phyloP scores from a whole-genome alignment of 1,140 invertebrate genomes.

The Hyphantria cunea region DNA sequence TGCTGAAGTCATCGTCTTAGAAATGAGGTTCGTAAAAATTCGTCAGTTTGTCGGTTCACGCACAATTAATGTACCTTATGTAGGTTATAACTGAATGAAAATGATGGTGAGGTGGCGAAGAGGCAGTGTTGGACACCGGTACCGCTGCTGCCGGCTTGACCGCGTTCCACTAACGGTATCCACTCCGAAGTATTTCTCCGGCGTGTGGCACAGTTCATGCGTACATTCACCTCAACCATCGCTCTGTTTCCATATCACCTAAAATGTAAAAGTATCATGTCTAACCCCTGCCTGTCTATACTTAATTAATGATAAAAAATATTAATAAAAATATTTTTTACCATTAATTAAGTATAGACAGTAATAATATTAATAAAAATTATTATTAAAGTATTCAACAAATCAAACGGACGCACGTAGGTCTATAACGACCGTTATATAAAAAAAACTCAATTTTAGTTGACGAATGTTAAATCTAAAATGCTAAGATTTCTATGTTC shows the following conservation, averaged over 20 bases:
- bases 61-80: slow-evolving; percentile 5
- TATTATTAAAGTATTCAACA: too few relatives aligned
- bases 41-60: not conserved
- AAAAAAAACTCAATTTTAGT: too few relatives aligned
- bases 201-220: slow-evolving; percentile 78
- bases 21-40: too few relatives aligned
- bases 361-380: too few relatives aligned
- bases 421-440: too few relatives aligned
- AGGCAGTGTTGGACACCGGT: slow-evolving; percentile 52
- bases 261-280: slow-evolving; percentile 9
- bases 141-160: slow-evolving; percentile 70
- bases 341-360: too few relatives aligned
- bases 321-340: too few relatives aligned
- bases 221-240: slow-evolving; percentile 77
- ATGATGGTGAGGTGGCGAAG: slow-evolving; percentile 37
- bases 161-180: slow-evolving; percentile 80
- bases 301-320: too few relatives aligned
- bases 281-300: not conserved
- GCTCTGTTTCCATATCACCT: slow-evolving; percentile 46
- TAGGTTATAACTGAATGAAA: slow-evolving; percentile 33
- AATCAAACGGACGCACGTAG: too few relatives aligned
- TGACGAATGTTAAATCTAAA: too few relatives aligned
- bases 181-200: slow-evolving; percentile 77
- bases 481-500: too few relatives aligned
- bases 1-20: too few relatives aligned